Evolutionary conservation across 2,888 invertebrate species (phyloP).

Genomic region (Drosophila mimica): DNA sequence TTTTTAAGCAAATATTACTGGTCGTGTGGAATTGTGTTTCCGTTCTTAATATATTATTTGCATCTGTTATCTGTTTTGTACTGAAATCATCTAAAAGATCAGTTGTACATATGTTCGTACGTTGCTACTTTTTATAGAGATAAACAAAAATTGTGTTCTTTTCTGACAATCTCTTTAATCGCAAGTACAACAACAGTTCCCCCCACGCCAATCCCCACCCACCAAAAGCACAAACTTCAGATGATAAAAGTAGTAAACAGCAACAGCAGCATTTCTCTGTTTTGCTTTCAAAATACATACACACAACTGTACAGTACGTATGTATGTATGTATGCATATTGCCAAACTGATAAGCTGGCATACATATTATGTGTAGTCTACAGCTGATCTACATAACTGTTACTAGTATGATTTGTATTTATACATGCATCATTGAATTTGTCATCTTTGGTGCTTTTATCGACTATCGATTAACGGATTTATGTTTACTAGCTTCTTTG

Average conservation of each 20-base stretch:
- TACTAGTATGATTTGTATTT: neutral
- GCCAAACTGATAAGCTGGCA: slow-evolving; percentile 27
- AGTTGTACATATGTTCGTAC: slow-evolving; percentile 2
- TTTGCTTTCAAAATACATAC: neutral
- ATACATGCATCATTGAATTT: neutral
- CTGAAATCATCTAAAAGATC: slow-evolving; percentile 10
- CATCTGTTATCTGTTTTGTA: slow-evolving; percentile 3
- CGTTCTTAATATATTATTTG: slow-evolving; percentile 3
- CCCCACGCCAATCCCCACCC: neutral
- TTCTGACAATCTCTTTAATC: slow-evolving; percentile 24
- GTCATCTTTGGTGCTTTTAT: neutral
- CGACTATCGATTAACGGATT: neutral
- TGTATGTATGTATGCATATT: neutral
- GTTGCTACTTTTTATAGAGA: slow-evolving; percentile 2
- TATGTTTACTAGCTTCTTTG: neutral
- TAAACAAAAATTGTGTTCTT: slow-evolving; percentile 7
- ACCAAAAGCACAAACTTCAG: neutral
- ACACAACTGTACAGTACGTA: neutral
- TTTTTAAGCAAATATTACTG: neutral
- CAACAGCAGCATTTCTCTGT: slow-evolving; percentile 8
- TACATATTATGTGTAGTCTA: neutral
- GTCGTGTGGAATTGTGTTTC: slow-evolving; percentile 1
- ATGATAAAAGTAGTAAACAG: slow-evolving; percentile 21
- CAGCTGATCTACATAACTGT: slow-evolving; percentile 3
- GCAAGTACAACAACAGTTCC: slow-evolving; percentile 15